A percentile compares a stretch with the other conserved stretches of the same genome.
phyloP scores from a whole-genome alignment of 2,113 vertebrate genomes.

The Colaptes auratus region DNA sequence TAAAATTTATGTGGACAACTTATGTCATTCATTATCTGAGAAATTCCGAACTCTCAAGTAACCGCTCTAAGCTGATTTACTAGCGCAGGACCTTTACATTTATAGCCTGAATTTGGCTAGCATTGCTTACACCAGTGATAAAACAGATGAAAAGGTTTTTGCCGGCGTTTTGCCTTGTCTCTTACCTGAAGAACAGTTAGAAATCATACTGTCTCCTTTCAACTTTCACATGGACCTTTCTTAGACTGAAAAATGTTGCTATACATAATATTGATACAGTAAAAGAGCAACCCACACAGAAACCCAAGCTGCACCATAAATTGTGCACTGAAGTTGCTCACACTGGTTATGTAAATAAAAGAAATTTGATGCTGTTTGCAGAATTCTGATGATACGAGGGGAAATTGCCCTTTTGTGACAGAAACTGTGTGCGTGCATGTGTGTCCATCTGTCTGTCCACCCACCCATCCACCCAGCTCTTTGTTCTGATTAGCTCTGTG shows the following conservation, averaged over 20 bases:
- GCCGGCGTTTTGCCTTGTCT: background rate
- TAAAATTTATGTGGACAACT: background rate
- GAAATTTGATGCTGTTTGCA: constrained; percentile 33
- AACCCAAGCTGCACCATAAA: constrained; percentile 40
- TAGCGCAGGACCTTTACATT: background rate
- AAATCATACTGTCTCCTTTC: background rate
- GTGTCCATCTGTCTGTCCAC: background rate
- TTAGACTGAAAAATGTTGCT: constrained; percentile 36
- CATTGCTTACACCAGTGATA: background rate
- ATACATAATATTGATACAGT: constrained; percentile 40
- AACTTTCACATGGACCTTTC: background rate
- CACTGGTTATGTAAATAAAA: constrained; percentile 61
- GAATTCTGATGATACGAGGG: background rate
- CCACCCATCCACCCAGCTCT: background rate
- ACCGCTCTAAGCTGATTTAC: background rate
- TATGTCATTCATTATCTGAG: background rate
- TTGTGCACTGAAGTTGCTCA: constrained; percentile 19
- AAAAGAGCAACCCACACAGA: constrained; percentile 16
- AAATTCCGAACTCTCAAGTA: constrained; percentile 13
- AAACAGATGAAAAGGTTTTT: background rate
- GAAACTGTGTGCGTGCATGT: background rate
- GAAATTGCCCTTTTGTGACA: background rate
- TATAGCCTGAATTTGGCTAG: background rate
- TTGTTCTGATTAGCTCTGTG: background rate
- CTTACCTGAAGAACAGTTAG: constrained; percentile 10